A percentile compares a stretch with the other conserved stretches of the same genome.
phyloP scores from a whole-genome alignment of 1,140 invertebrate species.

The Centruroides sculpturatus region DNA sequence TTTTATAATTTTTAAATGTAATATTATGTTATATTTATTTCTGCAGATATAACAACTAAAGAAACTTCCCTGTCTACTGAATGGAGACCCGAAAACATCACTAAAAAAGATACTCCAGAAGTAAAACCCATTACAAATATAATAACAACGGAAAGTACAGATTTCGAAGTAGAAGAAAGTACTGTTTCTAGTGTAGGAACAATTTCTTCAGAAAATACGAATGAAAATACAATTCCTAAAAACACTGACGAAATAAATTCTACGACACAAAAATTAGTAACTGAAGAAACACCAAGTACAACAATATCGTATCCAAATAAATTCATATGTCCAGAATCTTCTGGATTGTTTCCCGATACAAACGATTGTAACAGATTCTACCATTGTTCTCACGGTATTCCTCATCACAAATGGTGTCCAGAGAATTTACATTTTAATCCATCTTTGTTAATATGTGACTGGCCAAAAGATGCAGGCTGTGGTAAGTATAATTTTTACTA shows the following conservation, averaged over 20 bases:
- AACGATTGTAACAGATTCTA: constrained; percentile 17
- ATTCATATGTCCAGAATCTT: not conserved
- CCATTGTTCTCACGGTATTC: constrained; percentile 19
- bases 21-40: too few species aligned
- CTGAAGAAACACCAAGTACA: not conserved
- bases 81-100: too few species aligned
- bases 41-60: too few species aligned
- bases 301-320: not conserved
- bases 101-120: not conserved
- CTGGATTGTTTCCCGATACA: constrained; percentile 5
- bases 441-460: constrained; percentile 17
- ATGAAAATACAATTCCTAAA: not conserved
- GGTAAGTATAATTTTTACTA: constrained; percentile 1
- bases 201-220: not conserved
- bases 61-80: too few species aligned
- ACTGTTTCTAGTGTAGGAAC: not conserved
- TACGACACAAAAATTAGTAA: not conserved
- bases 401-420: constrained; percentile 20
- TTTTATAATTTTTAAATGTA: too few species aligned
- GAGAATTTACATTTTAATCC: constrained; percentile 21
- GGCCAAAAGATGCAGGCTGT: constrained; percentile 18
- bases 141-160: not conserved
- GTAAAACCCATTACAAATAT: not conserved
- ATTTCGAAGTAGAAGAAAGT: not conserved
- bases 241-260: too few species aligned